Evolutionary conservation across 2,113 vertebrate genomes (phyloP), one percentile per base, ranked within the genome.

Genomic region (Archocentrus centrarchus): DNA sequence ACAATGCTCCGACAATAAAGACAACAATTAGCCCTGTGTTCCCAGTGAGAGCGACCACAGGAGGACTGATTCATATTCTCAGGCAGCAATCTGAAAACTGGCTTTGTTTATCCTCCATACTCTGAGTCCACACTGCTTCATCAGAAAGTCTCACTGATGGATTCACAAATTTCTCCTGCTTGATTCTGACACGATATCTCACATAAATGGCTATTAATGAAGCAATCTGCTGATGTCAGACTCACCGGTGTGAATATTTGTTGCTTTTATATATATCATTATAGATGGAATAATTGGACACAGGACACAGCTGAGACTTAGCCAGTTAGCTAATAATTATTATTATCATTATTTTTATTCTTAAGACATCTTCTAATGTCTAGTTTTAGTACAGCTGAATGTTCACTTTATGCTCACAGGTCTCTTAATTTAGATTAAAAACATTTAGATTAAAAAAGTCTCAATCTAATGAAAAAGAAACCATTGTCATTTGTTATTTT

Each of bases 11-110:
- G n/a, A 1, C 82, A 11, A 61, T 11, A 66, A 20, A 50, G 8
- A 4, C 2, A 76, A 89, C 87, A 91, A 66, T 53, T 2, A 17
- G 10, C 7, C 76, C 63, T 32, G 70, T 87, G 82, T 91, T 77
- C 63, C 66, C 79, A 22, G 24, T 9, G 18, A 27, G 75, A 10
- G 75, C 0, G 20, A 79, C 35, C 62, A n/a, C 17, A 64, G 58
- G 30, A 62, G 13, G 17, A 50, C 17, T 5, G 1, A 47, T 0
- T 73, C 68, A 24, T 1, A 60, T 58, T 8, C 77, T 58, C 30
- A 27, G 55, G 5, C 9, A 73, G 13, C 44, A 44, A 53, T 8
- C 6, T 55, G 17, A 73, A 73, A 55, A 73, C 27, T 73, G 53
- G 37, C 30, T 75, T 32, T 18, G 47, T 73, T 30, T 53, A 73